Evolutionary conservation across 2,797 vertebrate genomes (phyloP).

Genomic region (Mareca strepera): DNA sequence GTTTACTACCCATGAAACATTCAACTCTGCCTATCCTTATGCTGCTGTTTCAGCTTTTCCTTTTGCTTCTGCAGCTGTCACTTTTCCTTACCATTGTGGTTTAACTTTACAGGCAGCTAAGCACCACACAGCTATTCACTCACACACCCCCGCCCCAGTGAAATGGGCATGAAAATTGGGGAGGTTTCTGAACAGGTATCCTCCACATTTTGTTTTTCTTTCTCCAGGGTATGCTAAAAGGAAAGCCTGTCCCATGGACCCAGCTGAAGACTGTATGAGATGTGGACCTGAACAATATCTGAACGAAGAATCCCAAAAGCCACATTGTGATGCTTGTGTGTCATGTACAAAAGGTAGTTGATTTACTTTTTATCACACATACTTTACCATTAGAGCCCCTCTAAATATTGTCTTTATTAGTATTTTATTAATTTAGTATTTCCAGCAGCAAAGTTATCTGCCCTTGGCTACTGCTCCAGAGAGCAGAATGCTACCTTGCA

Average conservation of each 20-base stretch:
- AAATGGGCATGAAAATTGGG: too few species aligned
- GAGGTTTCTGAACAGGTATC: background rate
- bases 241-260: constrained; percentile 38
- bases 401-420: background rate
- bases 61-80: background rate
- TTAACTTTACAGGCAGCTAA: too few species aligned
- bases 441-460: background rate
- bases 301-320: accelerated
- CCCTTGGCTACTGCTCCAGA: background rate
- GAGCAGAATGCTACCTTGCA: background rate
- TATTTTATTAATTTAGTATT: background rate
- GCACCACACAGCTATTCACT: too few species aligned
- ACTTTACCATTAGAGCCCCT: background rate
- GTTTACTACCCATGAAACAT: background rate
- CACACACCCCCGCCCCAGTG: too few species aligned
- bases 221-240: constrained; percentile 36
- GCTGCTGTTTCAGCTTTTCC: background rate
- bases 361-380: background rate
- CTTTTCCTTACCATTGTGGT: background rate
- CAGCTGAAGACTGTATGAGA: constrained; percentile 42
- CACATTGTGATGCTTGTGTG: constrained; percentile 66
- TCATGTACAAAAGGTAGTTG: constrained; percentile 63
- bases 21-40: background rate
- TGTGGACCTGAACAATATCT: constrained; percentile 65
- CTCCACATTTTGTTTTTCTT: background rate